These are phyloP conservation scores for Pogonognathellus flavescens DNA, from an alignment of 1,140 invertebrate species.

Conservation along the genomic window DNA sequence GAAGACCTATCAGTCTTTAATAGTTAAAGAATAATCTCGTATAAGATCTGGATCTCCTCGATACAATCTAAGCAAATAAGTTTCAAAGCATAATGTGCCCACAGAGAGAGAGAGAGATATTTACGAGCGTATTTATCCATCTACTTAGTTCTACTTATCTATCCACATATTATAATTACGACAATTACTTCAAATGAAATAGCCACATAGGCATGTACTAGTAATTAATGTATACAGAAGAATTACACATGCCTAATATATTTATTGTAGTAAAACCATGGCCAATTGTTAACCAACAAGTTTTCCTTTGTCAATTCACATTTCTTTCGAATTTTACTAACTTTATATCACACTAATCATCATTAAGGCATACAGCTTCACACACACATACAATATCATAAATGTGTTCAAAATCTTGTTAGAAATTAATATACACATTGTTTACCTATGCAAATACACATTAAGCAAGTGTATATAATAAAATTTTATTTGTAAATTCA, in stretches of 20 bases:
- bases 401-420: not conserved
- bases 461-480: too few species aligned
- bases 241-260: not conserved
- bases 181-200: not conserved
- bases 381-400: slow-evolving; percentile 14
- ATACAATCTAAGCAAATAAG: slow-evolving; percentile 21
- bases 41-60: slow-evolving; percentile 34
- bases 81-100: too few species aligned
- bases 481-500: too few species aligned
- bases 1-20: too few species aligned
- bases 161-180: not conserved
- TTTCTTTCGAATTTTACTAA: not conserved
- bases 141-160: not conserved
- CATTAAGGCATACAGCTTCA: not conserved
- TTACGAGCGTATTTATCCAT: not conserved
- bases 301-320: not conserved
- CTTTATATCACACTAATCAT: not conserved
- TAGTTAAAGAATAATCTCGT: too few species aligned
- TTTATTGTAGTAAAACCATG: not conserved
- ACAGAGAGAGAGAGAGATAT: too few species aligned
- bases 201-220: not conserved
- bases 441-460: too few species aligned
- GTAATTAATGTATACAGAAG: not conserved
- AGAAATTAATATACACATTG: too few species aligned
- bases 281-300: slow-evolving; percentile 34